phyloP scores from a whole-genome alignment of 2,797 vertebrate species.

The Botia almorhae region DNA sequence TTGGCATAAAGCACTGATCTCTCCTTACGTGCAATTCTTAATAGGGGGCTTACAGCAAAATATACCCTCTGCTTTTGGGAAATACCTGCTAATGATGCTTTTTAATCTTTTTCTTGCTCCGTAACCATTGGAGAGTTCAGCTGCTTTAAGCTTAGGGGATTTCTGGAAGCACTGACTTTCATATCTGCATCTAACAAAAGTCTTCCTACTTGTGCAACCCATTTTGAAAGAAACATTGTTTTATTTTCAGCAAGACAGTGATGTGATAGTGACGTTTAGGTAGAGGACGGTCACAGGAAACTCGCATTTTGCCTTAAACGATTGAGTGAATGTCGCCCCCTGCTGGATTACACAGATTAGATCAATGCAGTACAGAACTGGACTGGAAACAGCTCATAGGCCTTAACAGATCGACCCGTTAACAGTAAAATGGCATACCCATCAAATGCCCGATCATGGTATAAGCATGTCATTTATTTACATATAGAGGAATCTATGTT shows the following conservation, averaged over 20 bases:
- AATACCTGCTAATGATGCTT: neutral
- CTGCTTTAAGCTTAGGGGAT: slow-evolving; percentile 46
- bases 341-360: slow-evolving; percentile 53
- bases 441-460: slow-evolving; percentile 21
- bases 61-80: slow-evolving; percentile 11
- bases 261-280: slow-evolving; percentile 31
- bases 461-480: too few relatives aligned
- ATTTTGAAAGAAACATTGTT: slow-evolving; percentile 12
- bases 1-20: slow-evolving; percentile 29
- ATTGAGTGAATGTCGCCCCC: slow-evolving; percentile 50
- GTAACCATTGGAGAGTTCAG: slow-evolving; percentile 38
- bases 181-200: slow-evolving; percentile 58
- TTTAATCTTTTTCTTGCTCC: neutral
- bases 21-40: slow-evolving; percentile 24
- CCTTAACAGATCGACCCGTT: slow-evolving; percentile 55
- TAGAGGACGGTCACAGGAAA: slow-evolving; percentile 51
- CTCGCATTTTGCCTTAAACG: slow-evolving; percentile 63
- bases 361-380: slow-evolving; percentile 37
- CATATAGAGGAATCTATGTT: neutral
- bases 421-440: slow-evolving; percentile 25
- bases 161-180: slow-evolving; percentile 46
- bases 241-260: slow-evolving; percentile 16
- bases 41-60: neutral
- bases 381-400: slow-evolving; percentile 39
- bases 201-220: slow-evolving; percentile 74